Evolutionary conservation across 2,113 vertebrate species (phyloP), one percentile per base, ranked within the genome.

Genomic region (Cichladusa arquata): DNA sequence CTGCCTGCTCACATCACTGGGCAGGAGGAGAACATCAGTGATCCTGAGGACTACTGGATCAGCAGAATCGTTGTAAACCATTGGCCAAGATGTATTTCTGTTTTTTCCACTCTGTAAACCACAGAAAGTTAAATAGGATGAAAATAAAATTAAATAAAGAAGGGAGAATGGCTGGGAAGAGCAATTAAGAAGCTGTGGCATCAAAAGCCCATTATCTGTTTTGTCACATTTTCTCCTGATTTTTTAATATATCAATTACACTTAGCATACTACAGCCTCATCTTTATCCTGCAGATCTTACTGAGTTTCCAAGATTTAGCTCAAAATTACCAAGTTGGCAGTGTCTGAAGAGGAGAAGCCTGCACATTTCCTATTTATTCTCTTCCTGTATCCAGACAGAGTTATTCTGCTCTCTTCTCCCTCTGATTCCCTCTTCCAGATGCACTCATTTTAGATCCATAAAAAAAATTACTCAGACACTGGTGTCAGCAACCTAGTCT

Each of bases 11-110:
- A 64, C 3, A 12, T 26, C 42, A 10, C 38, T 40, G 57, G 48
- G 47, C 69, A 72, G 58, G 40, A 73, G 36, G 9, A 10, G 1
- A 34, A 57, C 5, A 9, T 20, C 2, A 1, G 34, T 81, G 51
- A 67, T 34, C 22, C 23, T 2, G 0, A 17, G 1, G 40, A 57
- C 17, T 2, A 1, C 60, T 50, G 16, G 8, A 51, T 60, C 65
- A 67, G 44, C 65, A 67, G 44, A 79, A 67, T 3, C 19, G n/a
- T 40, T 62, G 14, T 36, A 80, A 72, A 40, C 20, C n/a, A 61
- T 13, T 1, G 2, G 50, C 45, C 45, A 42, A 88, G 36, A 38
- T 56, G 23, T 11, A 58, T 12, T 66, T 56, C 45, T 33, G 13
- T 0, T 9, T 71, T 38, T 11, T 5, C 4, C 25, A 3, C 33